Percentiles rank a stretch among this genome's conserved stretches.
These are phyloP conservation scores for Adelphocoris suturalis DNA, from an alignment of 2,888 invertebrate genomes.

Conservation along the genomic window DNA sequence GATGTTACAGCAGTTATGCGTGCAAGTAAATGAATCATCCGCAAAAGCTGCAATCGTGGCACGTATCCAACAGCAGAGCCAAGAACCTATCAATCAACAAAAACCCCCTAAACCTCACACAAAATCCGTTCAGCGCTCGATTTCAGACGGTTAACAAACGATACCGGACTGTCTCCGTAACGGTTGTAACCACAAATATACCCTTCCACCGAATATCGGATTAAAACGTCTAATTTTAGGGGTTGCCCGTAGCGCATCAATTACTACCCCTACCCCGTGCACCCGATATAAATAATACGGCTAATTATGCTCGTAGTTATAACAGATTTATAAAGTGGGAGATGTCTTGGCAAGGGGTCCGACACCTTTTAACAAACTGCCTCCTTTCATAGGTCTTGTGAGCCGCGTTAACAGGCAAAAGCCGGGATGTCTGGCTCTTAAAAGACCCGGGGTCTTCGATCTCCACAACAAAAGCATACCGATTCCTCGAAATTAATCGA, in stretches of 20 bases:
- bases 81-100: background rate
- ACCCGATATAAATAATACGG: conserved; percentile 46
- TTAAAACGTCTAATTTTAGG: background rate
- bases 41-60: background rate
- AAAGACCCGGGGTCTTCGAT: background rate
- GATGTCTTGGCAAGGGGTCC: conserved; percentile 35
- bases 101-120: background rate
- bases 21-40: too few relatives aligned
- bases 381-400: conserved; percentile 38
- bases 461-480: conserved; percentile 10
- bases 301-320: conserved; percentile 52
- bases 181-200: background rate
- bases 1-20: too few relatives aligned
- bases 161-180: background rate
- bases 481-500: background rate
- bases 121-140: background rate
- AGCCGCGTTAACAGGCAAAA: conserved; percentile 23
- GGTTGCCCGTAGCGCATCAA: background rate
- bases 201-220: conserved; percentile 8
- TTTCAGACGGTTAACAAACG: conserved; percentile 5
- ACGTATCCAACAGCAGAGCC: background rate
- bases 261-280: background rate
- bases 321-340: conserved; percentile 54
- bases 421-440: background rate
- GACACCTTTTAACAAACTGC: conserved; percentile 43